Evolutionary conservation across 2,888 invertebrate genomes (phyloP).

Genomic region (Heliconius ismenius): DNA sequence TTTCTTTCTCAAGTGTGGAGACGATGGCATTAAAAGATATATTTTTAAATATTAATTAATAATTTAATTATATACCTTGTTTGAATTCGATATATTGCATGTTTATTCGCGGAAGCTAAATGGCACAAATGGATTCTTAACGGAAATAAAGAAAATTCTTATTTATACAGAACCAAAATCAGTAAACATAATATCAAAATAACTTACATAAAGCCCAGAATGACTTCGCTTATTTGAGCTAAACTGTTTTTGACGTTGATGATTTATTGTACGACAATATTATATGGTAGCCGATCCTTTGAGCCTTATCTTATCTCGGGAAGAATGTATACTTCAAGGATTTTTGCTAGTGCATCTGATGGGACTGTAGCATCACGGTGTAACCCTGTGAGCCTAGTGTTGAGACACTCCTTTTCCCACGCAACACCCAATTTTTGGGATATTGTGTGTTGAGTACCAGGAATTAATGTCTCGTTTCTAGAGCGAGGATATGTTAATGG

Average conservation of each 20-base stretch:
- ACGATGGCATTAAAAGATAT: too few relatives aligned
- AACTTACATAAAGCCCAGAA: slow-evolving; percentile 39
- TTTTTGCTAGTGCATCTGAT: background rate
- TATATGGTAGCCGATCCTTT: slow-evolving; percentile 40
- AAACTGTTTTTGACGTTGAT: slow-evolving; percentile 58
- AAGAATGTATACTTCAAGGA: background rate
- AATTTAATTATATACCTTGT: too few relatives aligned
- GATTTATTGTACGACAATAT: slow-evolving; percentile 59
- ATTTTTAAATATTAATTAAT: too few relatives aligned
- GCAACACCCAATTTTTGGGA: background rate
- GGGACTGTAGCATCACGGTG: background rate
- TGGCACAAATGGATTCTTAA: too few relatives aligned
- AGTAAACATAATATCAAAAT: slow-evolving; percentile 19
- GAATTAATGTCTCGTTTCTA: background rate
- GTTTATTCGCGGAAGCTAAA: too few relatives aligned
- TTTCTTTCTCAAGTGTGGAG: too few relatives aligned
- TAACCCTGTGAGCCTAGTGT: background rate
- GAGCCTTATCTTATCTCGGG: slow-evolving; percentile 18
- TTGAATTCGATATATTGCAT: too few relatives aligned
- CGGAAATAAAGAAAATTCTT: too few relatives aligned
- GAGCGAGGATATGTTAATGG: background rate
- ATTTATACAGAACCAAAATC: slow-evolving; percentile 36
- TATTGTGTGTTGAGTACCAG: background rate
- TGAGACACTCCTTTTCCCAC: background rate
- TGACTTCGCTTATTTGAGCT: slow-evolving; percentile 51